Base-by-base conservation (phyloP, 2,113 vertebrate species). In the Elgaria multicarinata region DNA sequence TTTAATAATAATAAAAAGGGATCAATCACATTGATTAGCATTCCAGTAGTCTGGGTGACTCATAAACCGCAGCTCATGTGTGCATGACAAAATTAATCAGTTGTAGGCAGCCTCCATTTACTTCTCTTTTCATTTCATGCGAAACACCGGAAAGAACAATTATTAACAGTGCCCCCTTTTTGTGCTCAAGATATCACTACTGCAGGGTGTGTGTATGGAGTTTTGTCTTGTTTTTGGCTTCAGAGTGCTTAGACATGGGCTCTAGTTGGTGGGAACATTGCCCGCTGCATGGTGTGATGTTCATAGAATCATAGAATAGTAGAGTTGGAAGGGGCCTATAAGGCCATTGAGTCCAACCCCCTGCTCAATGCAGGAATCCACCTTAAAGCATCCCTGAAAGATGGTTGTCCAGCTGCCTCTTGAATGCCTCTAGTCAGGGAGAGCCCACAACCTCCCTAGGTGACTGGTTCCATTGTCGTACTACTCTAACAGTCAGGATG, bases 1-100 rank as follows among this genome's bases (percentile, higher is more conserved):
- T 96, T 97, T 97, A 96, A 97, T 97, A 96, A n/a, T n/a, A n/a
- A n/a, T n/a, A 97, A 96, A 89, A 95, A 96, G 90, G 91, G 95
- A 96, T 97, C 96, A 95, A 96, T 97, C 67, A 93, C 93, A 97
- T 96, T 91, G 97, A 97, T 97, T 96, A 95, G 89, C 90, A 79
- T 96, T 95, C 95, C 93, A n/a, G 42, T 85, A 8, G 94, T 90
- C 95, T 89, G 93, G 90, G 92, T 92, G 69, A 67, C 78, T 90
- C 94, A 4, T 95, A 94, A 62, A 96, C 93, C 96, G 95, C 79
- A 86, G 89, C 90, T 95, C 94, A 78, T 24, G 24, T 81, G 90
- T 77, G 83, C 53, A 76, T 31, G 26, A 83, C 93, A 92, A 94
- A 91, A 95, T 95, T 94, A 92, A 93, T 87, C 79, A 92, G 89